Evolutionary conservation across 2,888 invertebrate species (phyloP).

Genomic region (Plebejus anna): DNA sequence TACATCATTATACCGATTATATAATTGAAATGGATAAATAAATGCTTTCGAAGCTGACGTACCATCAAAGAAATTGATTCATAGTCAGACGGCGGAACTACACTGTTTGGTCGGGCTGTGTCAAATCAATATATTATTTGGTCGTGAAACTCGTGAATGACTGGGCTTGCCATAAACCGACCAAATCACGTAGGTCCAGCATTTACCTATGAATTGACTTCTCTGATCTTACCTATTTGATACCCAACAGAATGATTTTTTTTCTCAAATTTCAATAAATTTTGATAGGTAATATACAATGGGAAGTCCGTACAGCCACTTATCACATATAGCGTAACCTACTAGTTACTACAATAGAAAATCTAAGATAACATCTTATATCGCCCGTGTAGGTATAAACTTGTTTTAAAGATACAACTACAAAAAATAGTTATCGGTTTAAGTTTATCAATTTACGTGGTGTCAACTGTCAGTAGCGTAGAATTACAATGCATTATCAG

Average conservation of each 20-base stretch:
- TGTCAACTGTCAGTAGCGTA: slow-evolving; percentile 61
- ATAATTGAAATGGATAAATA: slow-evolving; percentile 53
- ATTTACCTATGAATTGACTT: not conserved
- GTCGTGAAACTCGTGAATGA: too few relatives aligned
- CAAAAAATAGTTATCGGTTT: slow-evolving; percentile 59
- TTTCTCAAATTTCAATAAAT: slow-evolving; percentile 28
- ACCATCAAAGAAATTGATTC: not conserved
- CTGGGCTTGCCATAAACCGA: not conserved
- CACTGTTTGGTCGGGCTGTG: not conserved
- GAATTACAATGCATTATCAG: not conserved
- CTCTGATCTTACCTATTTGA: slow-evolving; percentile 63
- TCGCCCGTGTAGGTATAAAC: slow-evolving; percentile 69
- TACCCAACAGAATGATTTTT: slow-evolving; percentile 49
- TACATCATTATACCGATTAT: slow-evolving; percentile 55
- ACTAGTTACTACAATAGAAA: slow-evolving; percentile 76
- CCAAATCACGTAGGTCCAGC: not conserved
- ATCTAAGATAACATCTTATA: slow-evolving; percentile 72
- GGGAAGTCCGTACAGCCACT: slow-evolving; percentile 74
- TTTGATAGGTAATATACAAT: slow-evolving; percentile 42
- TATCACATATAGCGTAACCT: slow-evolving; percentile 75
- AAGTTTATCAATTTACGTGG: slow-evolving; percentile 51
- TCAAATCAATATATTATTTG: too few relatives aligned
- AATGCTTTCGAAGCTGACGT: slow-evolving; percentile 51
- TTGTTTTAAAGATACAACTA: slow-evolving; percentile 62
- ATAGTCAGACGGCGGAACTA: not conserved